Conservation (phyloP, 2,113 vertebrate species). For the Anoplopoma fimbria region DNA sequence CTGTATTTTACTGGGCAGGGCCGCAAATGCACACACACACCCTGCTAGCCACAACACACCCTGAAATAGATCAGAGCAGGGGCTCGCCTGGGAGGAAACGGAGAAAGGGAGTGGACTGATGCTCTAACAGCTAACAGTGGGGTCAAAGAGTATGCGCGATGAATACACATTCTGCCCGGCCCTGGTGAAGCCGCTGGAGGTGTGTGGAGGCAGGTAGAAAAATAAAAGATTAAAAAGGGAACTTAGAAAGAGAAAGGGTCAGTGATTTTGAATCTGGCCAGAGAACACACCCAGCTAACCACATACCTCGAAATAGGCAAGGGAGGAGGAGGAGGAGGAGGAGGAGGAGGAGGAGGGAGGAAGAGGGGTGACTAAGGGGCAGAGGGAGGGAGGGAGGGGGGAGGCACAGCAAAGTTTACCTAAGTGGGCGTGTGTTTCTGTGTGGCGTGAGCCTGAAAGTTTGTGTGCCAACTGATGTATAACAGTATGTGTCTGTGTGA, state of each 20-base stretch:
- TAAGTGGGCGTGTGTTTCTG: constrained; percentile 65
- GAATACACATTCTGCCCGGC: constrained; percentile 9
- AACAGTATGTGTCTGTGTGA: constrained; percentile 28
- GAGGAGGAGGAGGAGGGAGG: constrained; percentile 24
- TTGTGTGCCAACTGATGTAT: constrained; percentile 57
- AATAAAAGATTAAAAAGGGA: constrained; percentile 19
- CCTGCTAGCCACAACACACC: constrained; percentile 80
- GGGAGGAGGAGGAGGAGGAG: constrained; percentile 37
- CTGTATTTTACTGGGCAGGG: constrained; percentile 88
- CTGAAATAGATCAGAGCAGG: constrained; percentile 83
- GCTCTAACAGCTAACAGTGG: constrained; percentile 11
- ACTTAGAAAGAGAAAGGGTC: constrained; percentile 67
- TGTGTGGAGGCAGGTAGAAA: constrained; percentile 58
- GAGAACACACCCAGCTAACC: constrained; percentile 75
- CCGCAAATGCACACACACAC: constrained; percentile 81
- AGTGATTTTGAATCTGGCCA: constrained; percentile 67
- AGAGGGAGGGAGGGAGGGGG: constrained; percentile 6
- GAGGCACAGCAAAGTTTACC: constrained; percentile 49
- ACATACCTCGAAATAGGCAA: constrained; percentile 78
- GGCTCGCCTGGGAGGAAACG: constrained; percentile 59
- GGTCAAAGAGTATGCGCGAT: constrained; percentile 38
- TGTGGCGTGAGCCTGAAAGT: constrained; percentile 58
- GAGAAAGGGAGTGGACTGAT: constrained; percentile 63
- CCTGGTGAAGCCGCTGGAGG: constrained; percentile 45
- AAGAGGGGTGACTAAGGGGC: constrained; percentile 57